Percentiles rank a stretch among this genome's conserved stretches.
These are phyloP conservation scores for Puma concolor DNA, from an alignment of 2,113 vertebrate species.

Conservation along the genomic window DNA sequence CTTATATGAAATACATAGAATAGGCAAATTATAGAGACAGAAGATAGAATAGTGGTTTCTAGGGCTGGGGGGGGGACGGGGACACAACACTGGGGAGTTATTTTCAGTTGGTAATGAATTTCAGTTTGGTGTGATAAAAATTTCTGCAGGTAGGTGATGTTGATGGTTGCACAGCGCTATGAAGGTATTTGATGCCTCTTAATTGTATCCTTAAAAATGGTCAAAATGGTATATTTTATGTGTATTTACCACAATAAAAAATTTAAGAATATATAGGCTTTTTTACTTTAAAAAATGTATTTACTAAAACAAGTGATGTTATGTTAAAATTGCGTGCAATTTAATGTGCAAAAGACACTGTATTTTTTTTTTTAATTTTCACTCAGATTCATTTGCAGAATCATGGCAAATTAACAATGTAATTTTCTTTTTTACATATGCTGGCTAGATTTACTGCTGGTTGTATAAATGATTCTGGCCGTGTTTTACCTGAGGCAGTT, in stretches of 20 bases:
- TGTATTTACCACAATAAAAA: not conserved
- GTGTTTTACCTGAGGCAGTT: constrained; percentile 74
- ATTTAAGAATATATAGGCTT: not conserved
- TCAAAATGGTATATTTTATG: not conserved
- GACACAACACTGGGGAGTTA: not conserved
- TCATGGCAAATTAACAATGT: not conserved
- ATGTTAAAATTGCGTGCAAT: not conserved
- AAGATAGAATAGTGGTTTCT: not conserved
- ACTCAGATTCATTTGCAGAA: not conserved
- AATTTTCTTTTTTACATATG: not conserved
- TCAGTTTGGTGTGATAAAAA: not conserved
- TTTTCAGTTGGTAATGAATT: not conserved
- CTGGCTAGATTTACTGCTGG: constrained; percentile 53
- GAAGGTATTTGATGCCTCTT: not conserved
- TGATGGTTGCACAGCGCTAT: not conserved
- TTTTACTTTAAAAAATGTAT: not conserved
- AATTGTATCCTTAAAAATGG: not conserved
- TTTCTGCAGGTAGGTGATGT: not conserved
- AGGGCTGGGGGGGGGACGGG: not conserved
- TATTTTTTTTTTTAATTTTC: not conserved
- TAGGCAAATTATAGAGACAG: not conserved
- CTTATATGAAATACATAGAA: not conserved
- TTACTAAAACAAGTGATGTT: not conserved
- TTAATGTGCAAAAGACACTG: not conserved
- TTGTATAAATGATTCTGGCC: constrained; percentile 61